Evolutionary conservation across 2,888 invertebrate species (phyloP), one percentile per base, ranked within the genome.

Genomic region (Chloroclysta siterata): DNA sequence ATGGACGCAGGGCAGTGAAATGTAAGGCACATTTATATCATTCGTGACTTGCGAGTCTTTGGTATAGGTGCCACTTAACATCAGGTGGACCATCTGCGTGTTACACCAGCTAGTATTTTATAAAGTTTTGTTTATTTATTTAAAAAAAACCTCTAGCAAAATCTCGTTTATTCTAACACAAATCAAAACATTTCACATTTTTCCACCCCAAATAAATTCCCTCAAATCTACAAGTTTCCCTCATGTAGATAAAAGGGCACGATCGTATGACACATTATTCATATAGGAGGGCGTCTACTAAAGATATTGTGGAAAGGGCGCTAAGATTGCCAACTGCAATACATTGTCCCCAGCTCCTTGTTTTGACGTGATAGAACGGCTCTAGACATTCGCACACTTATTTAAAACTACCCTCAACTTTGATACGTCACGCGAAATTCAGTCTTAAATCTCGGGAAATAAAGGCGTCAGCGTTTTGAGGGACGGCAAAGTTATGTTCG

Each of bases 261-360:
- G 86, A 89, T 90, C 84, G 83, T 83, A 86, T 84, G 86, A 88
- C 90, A 89, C 90, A 92, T 93, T 92, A 92, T 89, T 92, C 93
- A 93, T 91, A 92, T 87, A 74, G 85, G 85, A 86, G 89, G 90
- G 90, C 84, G 89, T 88, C 88, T 81, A 85, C 87, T 90, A 87
- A 90, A 91, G 90, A 91, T 92, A 92, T 90, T 87, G 90, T 86
- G 85, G 88, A 92, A 89, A 89, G 90, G 91, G 90, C 91, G 90
- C 90, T 90, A 90, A 91, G 91, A 90, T 91, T 90, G 89, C 91
- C 89, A 87, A 87, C 84, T 90, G 88, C 89, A 88, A 88, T 91
- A 89, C 89, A 88, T 89, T 88, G 85, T 85, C 81, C 86, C 86
- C 86, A 80, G 78, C 83, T 87, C 85, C 89, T 91, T 92, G 92